Conservation (phyloP, 2,113 vertebrate genomes). For the Corvus hawaiiensis region DNA sequence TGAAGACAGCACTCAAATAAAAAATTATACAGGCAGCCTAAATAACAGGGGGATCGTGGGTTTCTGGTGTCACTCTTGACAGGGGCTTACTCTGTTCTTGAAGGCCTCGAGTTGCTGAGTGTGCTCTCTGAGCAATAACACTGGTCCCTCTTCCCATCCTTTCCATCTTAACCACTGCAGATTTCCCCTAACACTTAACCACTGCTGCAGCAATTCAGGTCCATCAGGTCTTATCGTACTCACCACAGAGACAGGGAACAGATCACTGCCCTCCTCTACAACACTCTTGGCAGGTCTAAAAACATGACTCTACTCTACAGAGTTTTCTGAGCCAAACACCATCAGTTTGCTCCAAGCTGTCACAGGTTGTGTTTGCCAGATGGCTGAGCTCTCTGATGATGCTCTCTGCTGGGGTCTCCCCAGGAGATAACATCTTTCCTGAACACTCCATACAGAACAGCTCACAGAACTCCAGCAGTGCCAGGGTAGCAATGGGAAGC, state of each 20-base stretch:
- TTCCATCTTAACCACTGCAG: not conserved
- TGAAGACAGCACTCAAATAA: not conserved
- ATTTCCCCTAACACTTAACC: not conserved
- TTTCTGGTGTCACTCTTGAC: not conserved
- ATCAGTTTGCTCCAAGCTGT: not conserved
- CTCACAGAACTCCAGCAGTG: not conserved
- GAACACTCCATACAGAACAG: accelerated
- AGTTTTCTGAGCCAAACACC: not conserved
- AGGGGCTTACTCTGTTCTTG: not conserved
- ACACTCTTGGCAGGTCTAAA: not conserved
- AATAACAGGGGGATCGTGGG: not conserved
- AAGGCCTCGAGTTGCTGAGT: not conserved
- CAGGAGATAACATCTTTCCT: not conserved
- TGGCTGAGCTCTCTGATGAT: not conserved
- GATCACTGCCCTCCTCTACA: not conserved
- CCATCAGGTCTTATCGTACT: not conserved
- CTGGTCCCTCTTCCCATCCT: not conserved
- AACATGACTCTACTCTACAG: not conserved
- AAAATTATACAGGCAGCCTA: not conserved
- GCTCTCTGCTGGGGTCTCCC: not conserved
- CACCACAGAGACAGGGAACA: not conserved
- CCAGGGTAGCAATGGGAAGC: not conserved
- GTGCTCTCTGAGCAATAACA: not conserved
- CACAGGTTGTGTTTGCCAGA: not conserved
- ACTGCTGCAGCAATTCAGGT: not conserved